Conservation (phyloP, 2,113 vertebrate genomes). For the Tichodroma muraria region DNA sequence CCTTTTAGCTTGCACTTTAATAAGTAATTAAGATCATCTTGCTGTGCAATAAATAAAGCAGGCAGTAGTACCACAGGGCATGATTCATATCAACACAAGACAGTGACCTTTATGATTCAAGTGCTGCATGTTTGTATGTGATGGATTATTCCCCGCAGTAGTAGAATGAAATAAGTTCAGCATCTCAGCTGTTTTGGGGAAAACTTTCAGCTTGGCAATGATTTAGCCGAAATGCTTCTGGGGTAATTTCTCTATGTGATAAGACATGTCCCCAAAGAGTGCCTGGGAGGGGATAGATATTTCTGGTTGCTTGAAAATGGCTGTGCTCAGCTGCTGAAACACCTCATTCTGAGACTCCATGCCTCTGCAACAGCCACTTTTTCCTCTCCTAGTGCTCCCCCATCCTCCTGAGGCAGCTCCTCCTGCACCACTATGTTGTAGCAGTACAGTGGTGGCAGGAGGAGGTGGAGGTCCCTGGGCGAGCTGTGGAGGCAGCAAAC, state of each 20-base stretch:
- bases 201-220: not conserved
- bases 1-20: not conserved
- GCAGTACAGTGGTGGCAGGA: not conserved
- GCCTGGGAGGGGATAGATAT: not conserved
- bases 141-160: not conserved
- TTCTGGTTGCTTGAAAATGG: not conserved
- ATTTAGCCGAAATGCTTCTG: not conserved
- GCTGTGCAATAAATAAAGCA: not conserved
- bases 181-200: not conserved
- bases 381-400: not conserved
- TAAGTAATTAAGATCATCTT: not conserved
- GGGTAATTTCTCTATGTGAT: not conserved
- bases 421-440: not conserved
- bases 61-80: not conserved
- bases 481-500: not conserved
- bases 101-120: conserved; percentile 33
- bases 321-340: not conserved
- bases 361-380: not conserved
- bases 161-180: not conserved
- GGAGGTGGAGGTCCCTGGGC: not conserved
- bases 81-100: conserved; percentile 21
- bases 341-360: not conserved
- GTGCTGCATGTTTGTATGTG: not conserved
- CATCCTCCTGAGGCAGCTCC: accelerated
- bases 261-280: not conserved